Evolutionary conservation across 1,140 invertebrate species (phyloP), one percentile per base, ranked within the genome.

Genomic region (Drosophila asahinai): DNA sequence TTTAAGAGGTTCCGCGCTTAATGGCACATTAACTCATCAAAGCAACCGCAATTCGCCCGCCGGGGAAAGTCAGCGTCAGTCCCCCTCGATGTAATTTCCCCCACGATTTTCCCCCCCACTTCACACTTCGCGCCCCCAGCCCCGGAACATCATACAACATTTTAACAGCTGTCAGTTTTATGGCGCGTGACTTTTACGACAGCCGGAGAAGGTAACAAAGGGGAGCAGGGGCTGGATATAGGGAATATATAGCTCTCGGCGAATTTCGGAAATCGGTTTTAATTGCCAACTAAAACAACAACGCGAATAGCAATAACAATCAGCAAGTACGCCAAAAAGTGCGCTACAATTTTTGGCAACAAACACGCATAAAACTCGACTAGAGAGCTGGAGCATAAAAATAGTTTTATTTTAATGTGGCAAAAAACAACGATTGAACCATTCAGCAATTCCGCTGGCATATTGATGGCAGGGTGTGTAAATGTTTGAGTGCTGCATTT

Each of bases 81-180:
- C 22, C 54, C 33, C 36, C 5, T 15, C 36, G 6, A 11, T n/a
- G 19, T 40, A 19, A 49, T 67, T 33, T 40, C 12, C 49, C 25
- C n/a, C 60, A 14, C 8, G 22, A 7, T 15, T 43, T 27, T 14
- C 5, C 33, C 9, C 42, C 33, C 1, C 49, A 58, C 45, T 47
- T 80, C 36, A 30, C 45, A 61, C 52, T 73, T 47, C 11, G 19
- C 6, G 27, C 30, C 17, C 25, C 14, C 1, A 2, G 3, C 48
- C 30, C 25, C 67, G 0, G 40, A 68, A 79, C 36, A 57, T 68
- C 55, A 55, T 62, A 49, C 71, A 77, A 80, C 83, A 89, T 87
- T 87, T 87, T 87, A 87, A 83, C 83, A 87, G 83, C 83, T 87
- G 83, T 87, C 83, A 87, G 83, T 87, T 89, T 87, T 89, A 87